Evolutionary conservation across 1,140 invertebrate genomes (phyloP), one percentile per base, ranked within the genome.

Genomic region (Drosophila sp.): DNA sequence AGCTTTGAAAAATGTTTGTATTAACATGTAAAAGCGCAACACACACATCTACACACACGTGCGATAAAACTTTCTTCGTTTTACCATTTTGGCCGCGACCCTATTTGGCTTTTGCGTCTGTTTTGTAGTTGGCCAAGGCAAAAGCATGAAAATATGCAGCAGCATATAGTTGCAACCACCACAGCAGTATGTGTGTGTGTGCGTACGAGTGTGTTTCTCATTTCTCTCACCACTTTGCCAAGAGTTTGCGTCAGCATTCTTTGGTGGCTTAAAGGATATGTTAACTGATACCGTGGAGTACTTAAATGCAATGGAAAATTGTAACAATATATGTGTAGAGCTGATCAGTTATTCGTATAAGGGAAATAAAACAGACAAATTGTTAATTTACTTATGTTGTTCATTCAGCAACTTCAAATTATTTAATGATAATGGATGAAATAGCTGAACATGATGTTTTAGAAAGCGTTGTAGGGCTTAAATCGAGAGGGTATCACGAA

Each of bases 1-100:
- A 63, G 64, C 74, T 66, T 71, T 68, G 65, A 65, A 60, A 83
- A 79, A 72, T 79, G 70, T 79, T 83, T 76, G 74, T 80, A 70
- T 83, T 76, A 70, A 76, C 76, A 72, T 66, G 76, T 57, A 72
- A 76, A 70, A 72, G 66, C 63, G 64, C 72, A 76, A 66, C 69
- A 62, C 44, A 27, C 32, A 60, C 44, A 32, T 0, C n/a, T 8
- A 35, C 58, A 35, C 50, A 65, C 4, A 58, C 54, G 67, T 27
- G 30, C 74, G 40, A 60, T 71, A 70, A 79, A 81, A 79, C 44
- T 81, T 79, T 81, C 55, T 63, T 55, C 60, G 50, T 41, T 66
- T 65, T 66, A 17, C 27, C 23, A 17, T 56, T 40, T 44, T 47
- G 57, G 60, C 50, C 66, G 50, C 58, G 50, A 63, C 66, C 60